Base-by-base conservation (phyloP, 2,113 vertebrate genomes). In the Rallus limicola region DNA sequence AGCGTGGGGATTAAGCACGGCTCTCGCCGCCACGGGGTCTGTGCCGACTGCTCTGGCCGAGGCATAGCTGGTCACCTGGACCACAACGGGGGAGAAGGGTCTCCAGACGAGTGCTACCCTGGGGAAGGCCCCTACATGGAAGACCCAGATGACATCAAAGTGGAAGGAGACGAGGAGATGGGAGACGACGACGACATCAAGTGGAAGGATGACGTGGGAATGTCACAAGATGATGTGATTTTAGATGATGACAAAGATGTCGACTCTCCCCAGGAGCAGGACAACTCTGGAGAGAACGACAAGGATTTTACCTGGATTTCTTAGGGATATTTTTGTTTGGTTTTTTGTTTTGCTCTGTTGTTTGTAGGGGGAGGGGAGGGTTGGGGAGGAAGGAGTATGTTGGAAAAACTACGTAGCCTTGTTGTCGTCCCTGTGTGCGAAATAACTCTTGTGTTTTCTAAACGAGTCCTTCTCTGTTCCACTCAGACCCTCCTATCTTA, bases 1-100 rank as follows among this genome's bases (percentile, higher is more conserved):
- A 99, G 99, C 17, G 99, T 99, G 86, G 99, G 99, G 36, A 99
- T 99, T 95, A 99, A 99, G 94, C 99, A 99, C 6, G 99, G 99
- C 94, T 99, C 99, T 0, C 98, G 99, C 10, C 99, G 99, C 13
- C 99, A 99, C 13, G 99, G 99, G 0, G 98, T 99, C 33, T 99
- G 99, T 0, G 98, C 98, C 2, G 99, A 99, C 95, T 99, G 99
- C 94, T 99, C 99, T 0, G 99, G 99, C 9, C 98, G 98, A 5
- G 98, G 99, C 65, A 98, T 99, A 48, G 97, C 98, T 0, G 97
- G 97, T 0, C 98, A 99, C 83, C 97, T 99, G 95, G 99, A 99
- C 91, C 98, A 98, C 55, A 98, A 98, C 2, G 98, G 98, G 1
- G 98, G 98, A 0, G 99, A 98, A 8, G 98, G 98, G 19, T 99